Conservation (phyloP, 2,113 vertebrate genomes). For the Oryzias celebensis region DNA sequence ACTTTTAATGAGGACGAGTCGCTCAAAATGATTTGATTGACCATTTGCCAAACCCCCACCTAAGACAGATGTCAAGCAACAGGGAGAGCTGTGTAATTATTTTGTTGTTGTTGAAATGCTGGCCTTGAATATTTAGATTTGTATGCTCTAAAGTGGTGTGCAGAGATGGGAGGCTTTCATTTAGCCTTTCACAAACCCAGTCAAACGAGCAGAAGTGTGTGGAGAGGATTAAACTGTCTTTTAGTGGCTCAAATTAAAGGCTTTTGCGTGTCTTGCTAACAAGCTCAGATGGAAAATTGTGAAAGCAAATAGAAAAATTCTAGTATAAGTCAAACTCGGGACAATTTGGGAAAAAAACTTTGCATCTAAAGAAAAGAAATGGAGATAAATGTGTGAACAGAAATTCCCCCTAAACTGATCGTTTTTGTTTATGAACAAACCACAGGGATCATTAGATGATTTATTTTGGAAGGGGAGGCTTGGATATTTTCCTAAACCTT, state of each 20-base stretch:
- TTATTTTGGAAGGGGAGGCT: too few species aligned
- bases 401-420: too few species aligned
- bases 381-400: too few species aligned
- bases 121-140: conserved; percentile 10
- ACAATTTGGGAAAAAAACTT: not conserved
- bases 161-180: not conserved
- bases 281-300: not conserved
- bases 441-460: too few species aligned
- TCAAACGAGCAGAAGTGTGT: not conserved
- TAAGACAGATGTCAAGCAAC: not conserved
- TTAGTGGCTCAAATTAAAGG: not conserved
- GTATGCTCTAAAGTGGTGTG: not conserved
- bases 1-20: conserved; percentile 7
- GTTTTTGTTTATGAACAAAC: too few species aligned
- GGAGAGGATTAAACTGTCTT: not conserved
- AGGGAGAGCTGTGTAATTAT: not conserved
- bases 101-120: not conserved
- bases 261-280: not conserved
- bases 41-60: not conserved
- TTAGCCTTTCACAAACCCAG: not conserved
- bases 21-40: not conserved
- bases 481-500: too few species aligned
- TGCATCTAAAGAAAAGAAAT: too few species aligned
- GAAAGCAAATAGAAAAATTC: not conserved
- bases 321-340: not conserved